Evolutionary conservation across 2,113 vertebrate species (phyloP).

Genomic region (Sminthopsis crassicaudata): DNA sequence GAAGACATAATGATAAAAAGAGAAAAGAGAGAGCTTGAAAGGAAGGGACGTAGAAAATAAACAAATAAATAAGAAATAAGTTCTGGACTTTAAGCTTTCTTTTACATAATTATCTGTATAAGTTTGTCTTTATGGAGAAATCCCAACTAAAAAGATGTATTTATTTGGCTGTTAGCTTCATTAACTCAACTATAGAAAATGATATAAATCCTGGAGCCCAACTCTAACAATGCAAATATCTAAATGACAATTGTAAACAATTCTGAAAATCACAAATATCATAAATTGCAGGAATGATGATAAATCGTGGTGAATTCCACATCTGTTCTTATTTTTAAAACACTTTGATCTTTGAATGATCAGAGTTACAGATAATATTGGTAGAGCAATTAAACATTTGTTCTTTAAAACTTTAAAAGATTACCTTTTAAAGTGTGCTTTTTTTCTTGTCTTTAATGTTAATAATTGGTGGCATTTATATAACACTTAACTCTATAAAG

Average conservation of each 20-base stretch:
- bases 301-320: background rate
- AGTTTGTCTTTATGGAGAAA: background rate
- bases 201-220: background rate
- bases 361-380: background rate
- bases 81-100: background rate
- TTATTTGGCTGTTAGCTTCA: background rate
- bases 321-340: background rate
- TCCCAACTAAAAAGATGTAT: background rate
- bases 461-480: background rate
- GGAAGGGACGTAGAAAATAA: background rate
- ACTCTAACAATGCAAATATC: background rate
- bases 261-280: background rate
- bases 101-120: background rate
- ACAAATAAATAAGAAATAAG: background rate
- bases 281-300: background rate
- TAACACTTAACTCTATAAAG: background rate
- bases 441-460: background rate
- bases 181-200: background rate
- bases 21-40: background rate
- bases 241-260: background rate
- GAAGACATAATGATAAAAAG: background rate
- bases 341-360: background rate
- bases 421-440: constrained; percentile 15
- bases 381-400: background rate
- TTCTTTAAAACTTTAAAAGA: constrained; percentile 14